These are phyloP conservation scores for Magallana angulata DNA, from an alignment of 1,140 invertebrate species.

Conservation along the genomic window DNA sequence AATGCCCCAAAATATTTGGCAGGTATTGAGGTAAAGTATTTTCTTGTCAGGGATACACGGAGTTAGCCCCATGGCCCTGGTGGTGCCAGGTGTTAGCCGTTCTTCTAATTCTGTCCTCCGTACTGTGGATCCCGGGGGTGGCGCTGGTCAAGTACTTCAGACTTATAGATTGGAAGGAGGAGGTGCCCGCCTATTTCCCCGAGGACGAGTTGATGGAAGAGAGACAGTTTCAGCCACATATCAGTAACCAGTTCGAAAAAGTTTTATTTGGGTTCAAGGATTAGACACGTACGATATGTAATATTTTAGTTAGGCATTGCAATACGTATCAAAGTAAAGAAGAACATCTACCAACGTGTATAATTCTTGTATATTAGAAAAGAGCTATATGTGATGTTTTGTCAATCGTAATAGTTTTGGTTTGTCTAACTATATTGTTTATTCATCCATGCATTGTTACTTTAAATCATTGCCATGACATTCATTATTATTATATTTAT, in stretches of 20 bases:
- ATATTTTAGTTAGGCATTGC: too few species aligned
- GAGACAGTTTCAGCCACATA: conserved; percentile 60
- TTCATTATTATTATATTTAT: too few species aligned
- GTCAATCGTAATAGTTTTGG: too few species aligned
- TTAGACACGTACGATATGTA: background rate
- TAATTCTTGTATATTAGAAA: too few species aligned
- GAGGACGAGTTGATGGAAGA: conserved; percentile 65
- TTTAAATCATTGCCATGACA: too few species aligned
- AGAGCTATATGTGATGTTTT: too few species aligned
- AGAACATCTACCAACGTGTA: too few species aligned
- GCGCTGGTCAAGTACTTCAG: conserved; percentile 60
- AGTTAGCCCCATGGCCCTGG: conserved; percentile 87
- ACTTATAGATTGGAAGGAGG: conserved; percentile 56
- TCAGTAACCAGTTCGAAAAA: conserved; percentile 59
- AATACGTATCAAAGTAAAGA: too few species aligned
- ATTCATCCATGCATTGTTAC: too few species aligned
- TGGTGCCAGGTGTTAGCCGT: conserved; percentile 91
- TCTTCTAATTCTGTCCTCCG: conserved; percentile 87
- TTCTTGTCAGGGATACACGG: conserved; percentile 84
- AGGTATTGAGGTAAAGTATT: too few species aligned
- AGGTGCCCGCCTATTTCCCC: conserved; percentile 65
- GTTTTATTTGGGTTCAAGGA: conserved; percentile 50
- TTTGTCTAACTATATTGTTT: too few species aligned
- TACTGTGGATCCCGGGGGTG: conserved; percentile 91
- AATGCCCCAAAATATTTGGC: too few species aligned